Evolutionary conservation across 2,888 invertebrate species (phyloP).

Genomic region (Drosophila hamatofila): DNA sequence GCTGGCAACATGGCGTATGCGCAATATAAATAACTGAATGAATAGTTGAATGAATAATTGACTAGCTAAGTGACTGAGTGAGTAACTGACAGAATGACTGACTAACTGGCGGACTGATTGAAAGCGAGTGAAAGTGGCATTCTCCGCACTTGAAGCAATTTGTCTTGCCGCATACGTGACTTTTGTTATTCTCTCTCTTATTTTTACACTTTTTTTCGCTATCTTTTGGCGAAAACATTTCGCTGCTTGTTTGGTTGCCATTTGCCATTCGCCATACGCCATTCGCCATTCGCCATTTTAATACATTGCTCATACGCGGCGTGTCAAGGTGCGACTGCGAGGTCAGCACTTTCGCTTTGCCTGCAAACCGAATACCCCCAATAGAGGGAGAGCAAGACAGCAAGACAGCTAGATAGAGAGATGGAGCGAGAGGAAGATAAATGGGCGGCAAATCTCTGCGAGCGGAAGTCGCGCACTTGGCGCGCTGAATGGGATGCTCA

Average conservation of each 20-base stretch:
- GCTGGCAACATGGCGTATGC: constrained; percentile 69
- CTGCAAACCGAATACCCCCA: background rate
- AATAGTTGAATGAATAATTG: constrained; percentile 32
- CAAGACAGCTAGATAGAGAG: background rate
- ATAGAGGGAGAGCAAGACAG: background rate
- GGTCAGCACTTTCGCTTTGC: constrained; percentile 62
- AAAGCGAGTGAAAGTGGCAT: constrained; percentile 55
- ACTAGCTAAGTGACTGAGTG: constrained; percentile 22
- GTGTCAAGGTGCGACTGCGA: constrained; percentile 69
- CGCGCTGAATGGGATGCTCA: constrained; percentile 51
- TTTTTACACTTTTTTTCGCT: constrained; percentile 18
- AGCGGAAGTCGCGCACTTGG: constrained; percentile 60
- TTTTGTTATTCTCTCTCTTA: constrained; percentile 52
- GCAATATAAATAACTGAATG: constrained; percentile 78
- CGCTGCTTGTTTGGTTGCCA: constrained; percentile 38
- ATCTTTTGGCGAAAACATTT: constrained; percentile 39
- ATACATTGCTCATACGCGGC: constrained; percentile 59
- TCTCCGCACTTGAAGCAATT: constrained; percentile 71
- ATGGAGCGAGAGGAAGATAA: constrained; percentile 8
- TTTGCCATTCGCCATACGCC: constrained; percentile 25
- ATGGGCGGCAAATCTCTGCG: constrained; percentile 35
- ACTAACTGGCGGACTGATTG: constrained; percentile 19
- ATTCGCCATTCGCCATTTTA: constrained; percentile 42
- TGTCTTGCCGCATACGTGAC: constrained; percentile 76
- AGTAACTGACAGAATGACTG: constrained; percentile 58